phyloP scores from a whole-genome alignment of 2,797 vertebrate genomes.

The Simalia tracyae region DNA sequence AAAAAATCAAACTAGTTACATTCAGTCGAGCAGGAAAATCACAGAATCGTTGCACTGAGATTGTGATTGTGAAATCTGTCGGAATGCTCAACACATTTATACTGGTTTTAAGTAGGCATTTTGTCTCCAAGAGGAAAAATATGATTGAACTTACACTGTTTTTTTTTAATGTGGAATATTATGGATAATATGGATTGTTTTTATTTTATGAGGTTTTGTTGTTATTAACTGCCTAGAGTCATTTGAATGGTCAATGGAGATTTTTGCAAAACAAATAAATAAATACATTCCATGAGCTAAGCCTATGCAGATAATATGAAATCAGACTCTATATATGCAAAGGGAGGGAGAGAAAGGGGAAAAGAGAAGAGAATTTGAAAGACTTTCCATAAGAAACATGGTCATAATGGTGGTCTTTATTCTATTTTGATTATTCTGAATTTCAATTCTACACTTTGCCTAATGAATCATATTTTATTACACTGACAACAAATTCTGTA shows the following conservation, averaged over 20 bases:
- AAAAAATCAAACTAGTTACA: not conserved
- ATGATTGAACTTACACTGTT: not conserved
- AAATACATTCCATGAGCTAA: not conserved
- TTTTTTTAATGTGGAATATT: not conserved
- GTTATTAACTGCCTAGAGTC: not conserved
- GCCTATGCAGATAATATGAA: not conserved
- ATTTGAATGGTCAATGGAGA: not conserved
- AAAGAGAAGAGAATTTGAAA: not conserved
- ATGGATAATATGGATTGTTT: not conserved
- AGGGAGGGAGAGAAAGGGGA: not conserved
- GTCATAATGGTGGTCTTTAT: not conserved
- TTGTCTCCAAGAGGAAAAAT: not conserved
- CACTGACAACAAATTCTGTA: not conserved
- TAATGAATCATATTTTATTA: not conserved
- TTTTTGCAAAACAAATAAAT: not conserved
- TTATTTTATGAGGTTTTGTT: not conserved
- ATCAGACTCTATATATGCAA: not conserved
- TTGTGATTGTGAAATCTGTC: not conserved
- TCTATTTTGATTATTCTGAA: not conserved
- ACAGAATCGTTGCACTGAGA: not conserved
- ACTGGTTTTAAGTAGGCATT: not conserved
- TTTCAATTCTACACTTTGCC: too few species aligned
- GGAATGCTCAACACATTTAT: not conserved
- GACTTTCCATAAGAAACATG: not conserved
- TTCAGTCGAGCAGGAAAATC: not conserved